Evolutionary conservation across 1,140 invertebrate species (phyloP), one percentile per base, ranked within the genome.

Genomic region (Eupeodes corollae): DNA sequence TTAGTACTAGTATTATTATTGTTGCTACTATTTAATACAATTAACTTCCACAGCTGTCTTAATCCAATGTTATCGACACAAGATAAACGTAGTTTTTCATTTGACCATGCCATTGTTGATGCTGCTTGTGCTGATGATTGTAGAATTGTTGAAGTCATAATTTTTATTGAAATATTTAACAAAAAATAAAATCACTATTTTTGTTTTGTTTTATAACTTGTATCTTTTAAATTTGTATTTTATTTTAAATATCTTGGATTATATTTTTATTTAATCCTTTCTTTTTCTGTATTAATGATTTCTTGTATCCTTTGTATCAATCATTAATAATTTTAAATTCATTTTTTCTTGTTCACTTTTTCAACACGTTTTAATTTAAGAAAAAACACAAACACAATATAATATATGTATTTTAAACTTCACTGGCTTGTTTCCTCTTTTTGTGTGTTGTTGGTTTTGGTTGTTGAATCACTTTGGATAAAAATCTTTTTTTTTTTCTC

Each of bases 31-130:
- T 66, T 63, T 57, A 66, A 55, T 54, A 60, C 63, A 57, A 66
- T 66, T 30, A 66, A 47, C 48, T 63, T 66, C 63, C 63, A 66
- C 19, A 66, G 49, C 48, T 66, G 63, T 53, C 61, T 61, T 8
- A 66, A 54, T 13, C 63, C 59, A 44, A 66, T 66, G 46, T 66
- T 66, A 47, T 66, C 63, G 46, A 66, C 63, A 54, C 63, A 66
- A 48, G 60, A 61, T 42, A 66, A 65, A 44, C 63, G 60, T 46
- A 66, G 48, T 55, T 66, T 66, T 44, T 66, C 63, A 55, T 65
- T 62, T 18, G 63, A 63, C 63, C 63, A 66, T 52, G 60, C 63
- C 63, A 66, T 66, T 3, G 48, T 50, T 44, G 48, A 50, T 44
- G 46, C 16, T 52, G 56, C 39, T 47, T 48, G 37, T 39, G 47